Percentiles rank a stretch among this genome's conserved stretches.
phyloP scores from a whole-genome alignment of 2,113 vertebrate genomes.

The Eulacestoma nigropectus region DNA sequence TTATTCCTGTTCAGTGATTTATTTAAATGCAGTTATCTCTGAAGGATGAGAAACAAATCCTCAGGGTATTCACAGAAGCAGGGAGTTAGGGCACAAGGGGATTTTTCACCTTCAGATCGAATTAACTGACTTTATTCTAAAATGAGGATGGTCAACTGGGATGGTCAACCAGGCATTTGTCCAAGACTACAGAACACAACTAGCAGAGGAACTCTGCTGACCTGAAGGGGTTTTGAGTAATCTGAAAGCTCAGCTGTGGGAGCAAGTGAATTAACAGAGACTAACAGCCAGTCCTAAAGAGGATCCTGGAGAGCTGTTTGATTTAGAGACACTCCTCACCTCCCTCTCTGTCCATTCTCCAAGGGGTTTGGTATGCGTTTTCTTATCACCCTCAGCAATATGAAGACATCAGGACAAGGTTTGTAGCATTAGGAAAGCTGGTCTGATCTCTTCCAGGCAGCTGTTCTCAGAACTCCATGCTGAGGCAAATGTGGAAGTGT shows the following conservation, averaged over 20 bases:
- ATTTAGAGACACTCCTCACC: not conserved
- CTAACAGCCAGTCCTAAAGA: not conserved
- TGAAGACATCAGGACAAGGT: not conserved
- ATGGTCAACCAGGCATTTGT: not conserved
- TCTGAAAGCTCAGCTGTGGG: not conserved
- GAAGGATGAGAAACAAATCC: slow-evolving; percentile 4
- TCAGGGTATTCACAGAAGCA: not conserved
- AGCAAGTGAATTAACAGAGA: not conserved
- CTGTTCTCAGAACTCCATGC: not conserved
- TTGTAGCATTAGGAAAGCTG: not conserved
- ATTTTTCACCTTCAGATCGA: not conserved
- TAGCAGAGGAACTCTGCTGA: not conserved
- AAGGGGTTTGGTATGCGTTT: not conserved
- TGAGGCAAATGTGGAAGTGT: not conserved
- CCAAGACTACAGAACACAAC: not conserved
- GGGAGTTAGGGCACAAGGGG: not conserved
- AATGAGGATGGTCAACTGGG: not conserved
- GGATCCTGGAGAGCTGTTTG: not conserved
- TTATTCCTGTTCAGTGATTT: slow-evolving; percentile 38
- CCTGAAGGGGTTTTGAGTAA: not conserved
- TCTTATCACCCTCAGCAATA: not conserved
- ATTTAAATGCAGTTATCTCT: slow-evolving; percentile 36
- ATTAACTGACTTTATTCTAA: slow-evolving; percentile 5
- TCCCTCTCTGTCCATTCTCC: not conserved
- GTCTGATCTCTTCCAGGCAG: not conserved